Evolutionary conservation across 64 coral and sea anemone species (phyloP).

Genomic region (Montipora capricornis): DNA sequence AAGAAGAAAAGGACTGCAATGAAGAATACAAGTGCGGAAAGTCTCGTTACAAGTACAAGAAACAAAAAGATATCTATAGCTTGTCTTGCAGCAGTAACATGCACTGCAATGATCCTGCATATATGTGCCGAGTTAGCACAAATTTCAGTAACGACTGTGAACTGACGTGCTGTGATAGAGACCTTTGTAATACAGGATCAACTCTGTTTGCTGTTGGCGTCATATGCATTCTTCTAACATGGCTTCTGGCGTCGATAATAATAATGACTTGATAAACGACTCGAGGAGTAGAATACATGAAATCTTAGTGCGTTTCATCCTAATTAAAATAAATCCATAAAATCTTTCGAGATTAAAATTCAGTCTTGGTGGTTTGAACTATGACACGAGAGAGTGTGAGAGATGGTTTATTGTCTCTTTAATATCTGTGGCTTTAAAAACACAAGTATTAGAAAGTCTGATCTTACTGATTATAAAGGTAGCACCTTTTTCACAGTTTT

Average conservation of each 20-base stretch:
- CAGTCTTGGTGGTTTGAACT: too few species aligned
- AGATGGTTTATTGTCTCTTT: too few species aligned
- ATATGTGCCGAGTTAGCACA: background rate
- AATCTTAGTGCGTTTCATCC: too few species aligned
- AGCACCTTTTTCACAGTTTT: too few species aligned
- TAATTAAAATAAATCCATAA: too few species aligned
- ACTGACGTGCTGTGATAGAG: background rate
- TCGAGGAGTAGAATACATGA: too few species aligned
- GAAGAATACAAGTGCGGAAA: slow-evolving; percentile 9
- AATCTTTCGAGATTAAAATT: too few species aligned
- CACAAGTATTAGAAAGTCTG: too few species aligned
- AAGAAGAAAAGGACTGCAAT: background rate
- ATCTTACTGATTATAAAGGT: too few species aligned
- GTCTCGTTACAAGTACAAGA: slow-evolving; percentile 5
- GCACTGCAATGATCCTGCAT: slow-evolving; percentile 1
- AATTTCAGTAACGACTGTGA: slow-evolving; percentile 20
- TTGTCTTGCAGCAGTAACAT: slow-evolving; percentile 5
- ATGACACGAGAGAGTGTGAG: too few species aligned
- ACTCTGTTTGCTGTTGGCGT: background rate
- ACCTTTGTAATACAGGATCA: background rate
- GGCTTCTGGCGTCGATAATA: background rate
- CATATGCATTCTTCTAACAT: background rate
- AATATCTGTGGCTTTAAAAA: too few species aligned
- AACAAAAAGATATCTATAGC: slow-evolving; percentile 3
- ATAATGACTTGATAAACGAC: background rate